These are phyloP conservation scores for Lordiphosa fenestrarum DNA, from an alignment of 2,888 invertebrate genomes.

Conservation along the genomic window DNA sequence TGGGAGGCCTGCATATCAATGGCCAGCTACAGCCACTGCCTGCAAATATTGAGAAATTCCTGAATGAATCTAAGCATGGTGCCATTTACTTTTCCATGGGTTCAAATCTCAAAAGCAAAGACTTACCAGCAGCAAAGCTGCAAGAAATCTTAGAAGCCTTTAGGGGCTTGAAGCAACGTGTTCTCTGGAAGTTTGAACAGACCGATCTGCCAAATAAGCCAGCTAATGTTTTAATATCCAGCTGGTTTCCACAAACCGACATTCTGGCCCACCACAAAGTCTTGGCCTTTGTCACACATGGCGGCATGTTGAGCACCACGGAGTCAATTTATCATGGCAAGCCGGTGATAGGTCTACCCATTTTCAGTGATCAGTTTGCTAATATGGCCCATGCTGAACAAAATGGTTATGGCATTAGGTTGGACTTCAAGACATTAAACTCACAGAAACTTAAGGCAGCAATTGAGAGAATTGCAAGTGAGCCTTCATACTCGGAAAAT, in stretches of 20 bases:
- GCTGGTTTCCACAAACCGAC: constrained; percentile 81
- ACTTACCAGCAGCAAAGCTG: constrained; percentile 63
- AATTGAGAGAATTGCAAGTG: constrained; percentile 46
- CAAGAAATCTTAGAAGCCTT: constrained; percentile 51
- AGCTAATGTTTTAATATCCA: constrained; percentile 70
- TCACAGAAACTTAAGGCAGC: constrained; percentile 57
- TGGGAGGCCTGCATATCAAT: constrained; percentile 78
- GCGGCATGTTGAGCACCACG: constrained; percentile 80
- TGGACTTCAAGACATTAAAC: constrained; percentile 58
- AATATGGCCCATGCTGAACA: constrained; percentile 80
- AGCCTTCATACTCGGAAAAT: constrained; percentile 45
- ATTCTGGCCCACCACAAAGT: constrained; percentile 80
- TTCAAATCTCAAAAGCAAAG: constrained; percentile 72
- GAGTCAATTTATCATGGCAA: constrained; percentile 81
- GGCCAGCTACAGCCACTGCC: constrained; percentile 66
- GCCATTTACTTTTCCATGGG: constrained; percentile 81
- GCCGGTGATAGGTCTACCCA: constrained; percentile 81
- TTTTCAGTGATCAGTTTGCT: constrained; percentile 81
- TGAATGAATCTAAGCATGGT: constrained; percentile 77
- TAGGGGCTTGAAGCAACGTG: constrained; percentile 58
- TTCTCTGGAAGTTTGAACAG: constrained; percentile 80
- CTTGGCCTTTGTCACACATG: constrained; percentile 81
- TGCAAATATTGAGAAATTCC: constrained; percentile 73
- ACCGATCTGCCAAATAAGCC: constrained; percentile 67
- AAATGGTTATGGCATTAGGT: constrained; percentile 78